Conservation (phyloP, 92 coral and sea anemone genomes). For the Umimayanthus kanabou region DNA sequence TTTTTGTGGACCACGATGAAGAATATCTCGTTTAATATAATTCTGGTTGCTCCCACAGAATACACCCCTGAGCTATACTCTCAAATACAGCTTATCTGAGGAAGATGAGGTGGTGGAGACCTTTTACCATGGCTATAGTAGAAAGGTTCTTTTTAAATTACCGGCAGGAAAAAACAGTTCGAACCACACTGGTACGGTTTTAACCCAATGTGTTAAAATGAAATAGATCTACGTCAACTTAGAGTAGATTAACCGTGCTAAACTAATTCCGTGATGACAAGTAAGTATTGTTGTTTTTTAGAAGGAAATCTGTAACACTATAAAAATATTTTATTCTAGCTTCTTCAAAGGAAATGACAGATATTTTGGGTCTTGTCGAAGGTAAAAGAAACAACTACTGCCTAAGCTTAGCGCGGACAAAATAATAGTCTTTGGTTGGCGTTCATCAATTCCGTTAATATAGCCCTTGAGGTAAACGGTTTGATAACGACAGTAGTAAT, state of each 20-base stretch:
- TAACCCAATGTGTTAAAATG: not conserved
- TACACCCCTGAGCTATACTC: constrained; percentile 29
- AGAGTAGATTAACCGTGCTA: not conserved
- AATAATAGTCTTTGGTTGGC: too few relatives aligned
- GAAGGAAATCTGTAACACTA: not conserved
- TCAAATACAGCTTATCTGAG: constrained; percentile 9
- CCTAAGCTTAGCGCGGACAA: not conserved
- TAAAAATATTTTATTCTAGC: too few relatives aligned
- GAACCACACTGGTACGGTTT: constrained; percentile 26
- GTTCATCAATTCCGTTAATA: too few relatives aligned
- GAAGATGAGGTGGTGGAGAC: constrained; percentile 22
- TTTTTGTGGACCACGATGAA: not conserved
- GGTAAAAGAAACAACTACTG: not conserved
- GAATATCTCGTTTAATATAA: too few relatives aligned
- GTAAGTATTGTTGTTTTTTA: not conserved
- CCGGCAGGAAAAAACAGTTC: constrained; percentile 23
- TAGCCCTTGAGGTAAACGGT: too few relatives aligned
- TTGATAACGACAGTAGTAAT: too few relatives aligned
- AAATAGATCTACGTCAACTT: not conserved
- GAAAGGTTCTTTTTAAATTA: not conserved
- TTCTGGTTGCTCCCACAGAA: not conserved
- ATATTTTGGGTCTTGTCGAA: not conserved
- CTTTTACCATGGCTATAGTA: constrained; percentile 22
- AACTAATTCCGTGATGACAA: not conserved
- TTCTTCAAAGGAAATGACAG: not conserved